Base-by-base conservation (phyloP, 2,888 invertebrate genomes). In the Steinernema hermaphroditum region DNA sequence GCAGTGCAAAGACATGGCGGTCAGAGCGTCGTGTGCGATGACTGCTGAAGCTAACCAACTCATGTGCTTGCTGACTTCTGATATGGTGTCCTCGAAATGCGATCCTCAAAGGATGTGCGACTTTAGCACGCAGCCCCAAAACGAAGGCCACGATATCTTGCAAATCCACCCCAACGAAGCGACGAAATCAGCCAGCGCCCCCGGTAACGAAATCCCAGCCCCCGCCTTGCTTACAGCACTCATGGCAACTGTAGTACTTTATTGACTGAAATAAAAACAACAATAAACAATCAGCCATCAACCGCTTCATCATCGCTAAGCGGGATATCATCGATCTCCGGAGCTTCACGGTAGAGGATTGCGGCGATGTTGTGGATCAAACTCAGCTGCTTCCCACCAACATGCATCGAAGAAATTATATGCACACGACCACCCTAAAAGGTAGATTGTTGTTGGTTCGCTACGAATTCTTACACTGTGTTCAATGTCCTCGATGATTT, bases 231-330 rank as follows among this genome's bases (percentile, higher is more conserved):
- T 37, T 8, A 12, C 12, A 4, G 6, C 37, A 37, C 4, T 37
- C 6, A 37, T 37, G 6, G 37, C 37, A 37, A 37, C 12, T 37
- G 37, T 37, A n/a, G 37, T 37, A 37, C 37, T 37, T 37, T 37
- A 37, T 37, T 37, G 6, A 37, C 37, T 37, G 37, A 37, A 37
- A 37, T 37, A 12, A 4, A 12, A 1, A 50, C n/a, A 50, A 62
- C 24, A 54, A 54, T 14, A 54, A 54, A 2, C 2, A 19, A 19
- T 24, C 24, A 22, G 19, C 2, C 22, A 4, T 2, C 19, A 6
- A 27, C 62, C 32, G 29, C 62, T 34, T 62, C 62, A 16, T 62
- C 62, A 27, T 62, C 62, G 62, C 32, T 62, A 29, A 62, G 29
- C 16, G 62, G 62, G 62, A 62, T 32, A 4, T 32, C 32, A 19